phyloP scores from a whole-genome alignment of 2,113 vertebrate species.

The Chlamydotis undulata region DNA sequence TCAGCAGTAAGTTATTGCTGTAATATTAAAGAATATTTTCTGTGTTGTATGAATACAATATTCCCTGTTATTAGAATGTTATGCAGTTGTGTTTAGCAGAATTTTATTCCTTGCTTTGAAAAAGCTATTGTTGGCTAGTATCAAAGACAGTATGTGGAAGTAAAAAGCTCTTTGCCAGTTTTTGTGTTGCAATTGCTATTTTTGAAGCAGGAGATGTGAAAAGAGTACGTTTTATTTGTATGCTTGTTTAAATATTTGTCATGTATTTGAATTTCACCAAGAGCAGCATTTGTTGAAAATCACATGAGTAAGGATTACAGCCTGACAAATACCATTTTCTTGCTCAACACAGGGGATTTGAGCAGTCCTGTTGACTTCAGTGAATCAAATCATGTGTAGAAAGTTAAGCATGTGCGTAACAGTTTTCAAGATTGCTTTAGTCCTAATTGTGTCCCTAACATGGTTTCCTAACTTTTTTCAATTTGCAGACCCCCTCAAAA shows the following conservation, averaged over 20 bases:
- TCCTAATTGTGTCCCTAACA: neutral
- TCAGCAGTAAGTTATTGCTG: neutral
- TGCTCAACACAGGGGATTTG: neutral
- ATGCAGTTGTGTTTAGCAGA: neutral
- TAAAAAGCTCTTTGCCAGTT: neutral
- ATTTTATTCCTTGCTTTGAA: neutral
- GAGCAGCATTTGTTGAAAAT: neutral
- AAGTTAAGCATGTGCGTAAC: neutral
- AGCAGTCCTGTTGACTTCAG: neutral
- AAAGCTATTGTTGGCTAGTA: neutral
- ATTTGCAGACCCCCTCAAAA: slow-evolving; percentile 24
- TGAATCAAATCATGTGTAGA: neutral
- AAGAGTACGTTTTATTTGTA: neutral
- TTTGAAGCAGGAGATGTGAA: neutral
- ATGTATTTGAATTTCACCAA: neutral
- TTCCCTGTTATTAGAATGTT: neutral
- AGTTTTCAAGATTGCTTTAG: neutral
- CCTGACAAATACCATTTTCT: neutral
- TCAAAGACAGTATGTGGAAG: neutral
- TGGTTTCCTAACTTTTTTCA: slow-evolving; percentile 24
- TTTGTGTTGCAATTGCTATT: neutral
- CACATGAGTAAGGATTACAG: neutral
- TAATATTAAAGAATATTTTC: neutral
- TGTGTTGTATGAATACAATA: neutral
- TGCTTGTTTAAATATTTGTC: slow-evolving; percentile 27